Conservation (phyloP, 1,140 invertebrate genomes). For the Heliothis subflexa region DNA sequence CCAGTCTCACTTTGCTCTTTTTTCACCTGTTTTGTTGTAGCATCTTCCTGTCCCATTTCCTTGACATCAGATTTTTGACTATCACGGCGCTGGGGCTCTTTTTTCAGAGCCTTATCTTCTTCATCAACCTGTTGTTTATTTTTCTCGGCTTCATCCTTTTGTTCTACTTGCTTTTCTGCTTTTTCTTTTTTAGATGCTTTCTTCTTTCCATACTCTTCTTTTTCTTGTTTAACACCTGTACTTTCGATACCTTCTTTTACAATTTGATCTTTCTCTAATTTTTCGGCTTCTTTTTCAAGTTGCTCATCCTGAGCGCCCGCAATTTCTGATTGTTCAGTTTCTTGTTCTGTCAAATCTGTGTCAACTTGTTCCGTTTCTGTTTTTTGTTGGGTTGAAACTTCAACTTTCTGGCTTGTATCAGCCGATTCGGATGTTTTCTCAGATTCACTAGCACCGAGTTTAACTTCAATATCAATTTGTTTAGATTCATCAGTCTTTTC, state of each 20-base stretch:
- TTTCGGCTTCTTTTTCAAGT: neutral
- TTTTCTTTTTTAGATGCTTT: slow-evolving; percentile 7
- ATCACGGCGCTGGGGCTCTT: slow-evolving; percentile 2
- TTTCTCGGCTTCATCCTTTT: slow-evolving; percentile 48
- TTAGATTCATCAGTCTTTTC: too few species aligned
- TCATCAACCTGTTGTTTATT: slow-evolving; percentile 34
- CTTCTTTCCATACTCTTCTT: slow-evolving; percentile 50
- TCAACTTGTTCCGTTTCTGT: neutral
- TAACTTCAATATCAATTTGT: too few species aligned
- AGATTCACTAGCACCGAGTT: neutral
- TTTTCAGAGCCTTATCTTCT: slow-evolving; percentile 60
- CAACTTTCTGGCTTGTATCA: neutral
- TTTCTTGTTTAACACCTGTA: slow-evolving; percentile 1
- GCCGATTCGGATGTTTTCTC: neutral
- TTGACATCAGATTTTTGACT: neutral
- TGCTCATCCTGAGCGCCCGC: neutral
- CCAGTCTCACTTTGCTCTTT: slow-evolving; percentile 55
- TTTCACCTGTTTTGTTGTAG: slow-evolving; percentile 23
- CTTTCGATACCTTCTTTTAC: neutral
- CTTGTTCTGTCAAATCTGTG: neutral
- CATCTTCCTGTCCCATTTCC: neutral
- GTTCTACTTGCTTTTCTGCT: slow-evolving; percentile 48
- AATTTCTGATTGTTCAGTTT: neutral
- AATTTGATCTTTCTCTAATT: neutral
- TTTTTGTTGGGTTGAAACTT: too few species aligned